Evolutionary conservation across 2,113 vertebrate genomes (phyloP).

Genomic region (Vulpes ferrilata): DNA sequence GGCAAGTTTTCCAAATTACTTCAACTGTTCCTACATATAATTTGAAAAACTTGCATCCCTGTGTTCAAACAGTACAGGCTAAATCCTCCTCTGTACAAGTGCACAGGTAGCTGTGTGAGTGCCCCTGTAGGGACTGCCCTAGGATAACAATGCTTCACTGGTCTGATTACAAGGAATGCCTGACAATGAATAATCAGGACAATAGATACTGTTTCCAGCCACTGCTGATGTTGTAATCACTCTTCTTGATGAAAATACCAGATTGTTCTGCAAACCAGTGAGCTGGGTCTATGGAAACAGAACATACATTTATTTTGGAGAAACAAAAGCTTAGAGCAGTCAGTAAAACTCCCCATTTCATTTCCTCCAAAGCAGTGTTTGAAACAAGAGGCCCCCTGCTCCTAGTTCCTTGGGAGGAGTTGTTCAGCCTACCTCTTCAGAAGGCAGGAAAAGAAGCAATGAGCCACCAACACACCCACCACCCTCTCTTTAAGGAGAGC

Average conservation of each 20-base stretch:
- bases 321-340: slow-evolving; percentile 37
- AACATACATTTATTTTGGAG: slow-evolving; percentile 54
- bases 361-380: slow-evolving; percentile 44
- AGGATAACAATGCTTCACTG: slow-evolving; percentile 26
- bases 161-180: slow-evolving; percentile 64
- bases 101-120: not conserved
- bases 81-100: not conserved
- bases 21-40: too few relatives aligned
- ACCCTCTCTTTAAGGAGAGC: not conserved
- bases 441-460: not conserved
- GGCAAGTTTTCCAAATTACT: too few relatives aligned
- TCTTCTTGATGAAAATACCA: slow-evolving; percentile 55
- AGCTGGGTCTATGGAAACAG: slow-evolving; percentile 36
- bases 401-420: not conserved
- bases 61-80: not conserved
- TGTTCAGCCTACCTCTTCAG: slow-evolving; percentile 21
- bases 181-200: slow-evolving; percentile 62
- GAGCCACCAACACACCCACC: not conserved
- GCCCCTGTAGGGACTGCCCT: not conserved
- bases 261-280: slow-evolving; percentile 39
- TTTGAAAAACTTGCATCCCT: slow-evolving; percentile 6
- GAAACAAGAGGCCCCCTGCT: not conserved
- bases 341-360: not conserved
- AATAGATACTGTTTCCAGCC: slow-evolving; percentile 35
- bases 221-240: slow-evolving; percentile 16